These are phyloP conservation scores for Lasioglossum figueresi DNA, from an alignment of 2,888 invertebrate genomes.

Conservation along the genomic window DNA sequence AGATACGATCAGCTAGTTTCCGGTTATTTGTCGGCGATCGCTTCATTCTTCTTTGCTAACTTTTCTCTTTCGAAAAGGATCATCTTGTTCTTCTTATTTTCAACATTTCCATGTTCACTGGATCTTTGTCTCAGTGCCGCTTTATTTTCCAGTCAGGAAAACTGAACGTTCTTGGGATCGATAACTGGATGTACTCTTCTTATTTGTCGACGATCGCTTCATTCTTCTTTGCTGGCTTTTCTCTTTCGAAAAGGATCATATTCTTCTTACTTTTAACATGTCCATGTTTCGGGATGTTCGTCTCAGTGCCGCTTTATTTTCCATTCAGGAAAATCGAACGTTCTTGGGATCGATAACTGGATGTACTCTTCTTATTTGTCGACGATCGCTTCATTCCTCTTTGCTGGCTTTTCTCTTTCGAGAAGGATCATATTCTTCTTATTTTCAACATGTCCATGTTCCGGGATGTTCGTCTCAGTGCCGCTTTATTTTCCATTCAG, in stretches of 20 bases:
- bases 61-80: not conserved
- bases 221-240: conserved; percentile 4
- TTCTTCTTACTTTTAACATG: not conserved
- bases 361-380: conserved; percentile 37
- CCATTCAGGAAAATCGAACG: not conserved
- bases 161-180: not conserved
- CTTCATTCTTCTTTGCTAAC: conserved; percentile 11
- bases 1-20: conserved; percentile 76
- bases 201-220: conserved; percentile 54
- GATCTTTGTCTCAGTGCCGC: not conserved
- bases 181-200: not conserved
- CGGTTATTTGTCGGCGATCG: conserved; percentile 65
- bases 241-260: not conserved
- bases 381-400: conserved; percentile 41
- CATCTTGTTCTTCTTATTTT: too few relatives aligned
- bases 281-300: not conserved
- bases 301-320: not conserved
- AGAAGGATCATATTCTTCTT: not conserved
- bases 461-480: not conserved
- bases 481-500: not conserved
- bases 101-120: too few relatives aligned
- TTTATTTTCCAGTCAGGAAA: not conserved
- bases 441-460: not conserved
- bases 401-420: not conserved
- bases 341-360: not conserved